Percentiles rank a stretch among this genome's conserved stretches.
Conservation (phyloP, 2,113 vertebrate species). For the Rhea americana region DNA sequence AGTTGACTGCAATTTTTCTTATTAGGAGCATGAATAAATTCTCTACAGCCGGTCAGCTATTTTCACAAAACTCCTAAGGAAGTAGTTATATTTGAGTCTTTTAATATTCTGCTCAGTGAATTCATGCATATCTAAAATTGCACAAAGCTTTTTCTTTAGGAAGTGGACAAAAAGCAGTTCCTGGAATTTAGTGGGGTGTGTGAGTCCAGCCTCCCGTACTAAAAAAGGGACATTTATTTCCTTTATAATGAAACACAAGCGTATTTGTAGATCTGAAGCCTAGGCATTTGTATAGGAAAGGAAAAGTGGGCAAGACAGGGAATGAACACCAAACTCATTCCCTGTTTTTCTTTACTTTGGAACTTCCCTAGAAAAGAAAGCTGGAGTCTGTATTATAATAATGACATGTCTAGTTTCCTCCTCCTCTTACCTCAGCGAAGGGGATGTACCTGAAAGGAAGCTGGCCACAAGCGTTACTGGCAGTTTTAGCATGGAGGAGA, state of each 20-base stretch:
- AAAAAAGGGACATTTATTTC: not conserved
- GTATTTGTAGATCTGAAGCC: not conserved
- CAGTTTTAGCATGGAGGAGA: not conserved
- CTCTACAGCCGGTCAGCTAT: not conserved
- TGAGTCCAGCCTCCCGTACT: not conserved
- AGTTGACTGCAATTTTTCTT: not conserved
- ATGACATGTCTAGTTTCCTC: not conserved
- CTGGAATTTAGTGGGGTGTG: not conserved
- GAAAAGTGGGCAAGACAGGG: not conserved
- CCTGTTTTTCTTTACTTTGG: not conserved
- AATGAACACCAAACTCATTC: not conserved
- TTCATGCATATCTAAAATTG: not conserved
- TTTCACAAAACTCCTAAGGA: not conserved
- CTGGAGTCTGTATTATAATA: not conserved
- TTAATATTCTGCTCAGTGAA: not conserved
- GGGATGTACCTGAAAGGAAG: not conserved
- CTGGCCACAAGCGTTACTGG: not conserved
- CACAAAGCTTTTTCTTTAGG: not conserved
- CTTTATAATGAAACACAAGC: not conserved
- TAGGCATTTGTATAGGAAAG: not conserved
- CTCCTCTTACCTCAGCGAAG: not conserved
- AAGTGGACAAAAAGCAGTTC: not conserved
- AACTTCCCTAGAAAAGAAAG: not conserved
- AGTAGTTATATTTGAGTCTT: not conserved
- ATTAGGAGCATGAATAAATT: not conserved